A percentile compares a stretch with the other conserved stretches of the same genome.
phyloP scores from a whole-genome alignment of 2,888 invertebrate genomes.

The Eustalomyia histrio region DNA sequence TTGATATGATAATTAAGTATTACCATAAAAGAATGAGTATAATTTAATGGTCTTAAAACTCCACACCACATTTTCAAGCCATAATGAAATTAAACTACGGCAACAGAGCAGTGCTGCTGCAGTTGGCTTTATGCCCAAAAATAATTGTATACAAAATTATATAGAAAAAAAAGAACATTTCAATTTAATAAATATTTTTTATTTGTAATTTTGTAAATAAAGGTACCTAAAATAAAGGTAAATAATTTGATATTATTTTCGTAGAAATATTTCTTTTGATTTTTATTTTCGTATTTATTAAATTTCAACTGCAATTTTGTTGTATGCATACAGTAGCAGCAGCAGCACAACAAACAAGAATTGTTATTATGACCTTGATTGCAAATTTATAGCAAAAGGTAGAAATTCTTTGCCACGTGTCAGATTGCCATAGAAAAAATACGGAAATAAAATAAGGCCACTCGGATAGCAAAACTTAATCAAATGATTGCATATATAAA shows the following conservation, averaged over 20 bases:
- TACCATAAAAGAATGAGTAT: not conserved
- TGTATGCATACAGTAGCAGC: conserved; percentile 31
- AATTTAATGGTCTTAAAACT: not conserved
- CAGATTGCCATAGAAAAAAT: not conserved
- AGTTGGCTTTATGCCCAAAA: not conserved
- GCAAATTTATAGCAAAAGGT: not conserved
- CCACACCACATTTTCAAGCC: not conserved
- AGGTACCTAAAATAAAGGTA: not conserved
- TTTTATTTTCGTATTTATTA: conserved; percentile 29
- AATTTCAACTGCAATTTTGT: conserved; percentile 45
- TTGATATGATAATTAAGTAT: conserved; percentile 47
- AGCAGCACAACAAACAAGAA: conserved; percentile 6
- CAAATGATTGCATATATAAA: too few species aligned
- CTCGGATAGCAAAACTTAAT: too few species aligned
- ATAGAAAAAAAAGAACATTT: conserved; percentile 13
- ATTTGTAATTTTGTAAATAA: not conserved
- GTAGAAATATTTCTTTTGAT: conserved; percentile 2
- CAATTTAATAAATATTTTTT: conserved; percentile 32
- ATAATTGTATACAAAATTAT: not conserved
- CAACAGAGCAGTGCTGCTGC: not conserved
- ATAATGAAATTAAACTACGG: not conserved
- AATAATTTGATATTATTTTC: conserved; percentile 8
- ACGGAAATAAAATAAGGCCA: too few species aligned
- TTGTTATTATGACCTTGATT: conserved; percentile 43
- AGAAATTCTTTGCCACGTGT: not conserved